Percentiles rank a stretch among this genome's conserved stretches.
Evolutionary conservation across 35 echinoderm and acorn worm species (phyloP).

Genomic region (Chiridota heheva): DNA sequence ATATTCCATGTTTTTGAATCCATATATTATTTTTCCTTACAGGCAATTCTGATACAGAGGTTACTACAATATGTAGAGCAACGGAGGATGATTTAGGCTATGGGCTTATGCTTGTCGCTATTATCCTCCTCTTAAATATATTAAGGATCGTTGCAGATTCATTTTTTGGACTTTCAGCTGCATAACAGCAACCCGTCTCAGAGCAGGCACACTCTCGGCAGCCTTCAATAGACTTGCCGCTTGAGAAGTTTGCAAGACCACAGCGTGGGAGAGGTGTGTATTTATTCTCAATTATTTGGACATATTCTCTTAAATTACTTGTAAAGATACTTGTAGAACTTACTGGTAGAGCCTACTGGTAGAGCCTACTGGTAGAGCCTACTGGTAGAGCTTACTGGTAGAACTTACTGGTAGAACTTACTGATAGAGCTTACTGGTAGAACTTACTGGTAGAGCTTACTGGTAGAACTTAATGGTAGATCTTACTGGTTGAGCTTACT

Average conservation of each 20-base stretch:
- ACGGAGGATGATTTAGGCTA: constrained; percentile 45
- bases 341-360: too few relatives aligned
- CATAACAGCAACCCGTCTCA: constrained; percentile 50
- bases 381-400: too few relatives aligned
- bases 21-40: background rate
- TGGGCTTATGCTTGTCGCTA: constrained; percentile 47
- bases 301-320: too few relatives aligned
- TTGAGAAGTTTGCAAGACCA: constrained; percentile 63
- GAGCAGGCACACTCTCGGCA: constrained; percentile 52
- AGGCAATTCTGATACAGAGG: constrained; percentile 60
- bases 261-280: constrained; percentile 79
- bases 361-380: too few relatives aligned
- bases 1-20: too few relatives aligned
- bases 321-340: too few relatives aligned
- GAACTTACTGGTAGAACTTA: too few relatives aligned
- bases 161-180: constrained; percentile 58
- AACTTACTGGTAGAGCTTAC: too few relatives aligned
- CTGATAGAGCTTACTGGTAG: too few relatives aligned
- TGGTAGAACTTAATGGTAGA: too few relatives aligned
- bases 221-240: constrained; percentile 50
- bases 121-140: constrained; percentile 41
- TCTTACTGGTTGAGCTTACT: too few relatives aligned
- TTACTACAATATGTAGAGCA: constrained; percentile 36
- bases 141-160: constrained; percentile 40
- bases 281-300: too few relatives aligned